Base-by-base conservation (phyloP, 1,140 invertebrate species). In the Drosophila punjabiensis region DNA sequence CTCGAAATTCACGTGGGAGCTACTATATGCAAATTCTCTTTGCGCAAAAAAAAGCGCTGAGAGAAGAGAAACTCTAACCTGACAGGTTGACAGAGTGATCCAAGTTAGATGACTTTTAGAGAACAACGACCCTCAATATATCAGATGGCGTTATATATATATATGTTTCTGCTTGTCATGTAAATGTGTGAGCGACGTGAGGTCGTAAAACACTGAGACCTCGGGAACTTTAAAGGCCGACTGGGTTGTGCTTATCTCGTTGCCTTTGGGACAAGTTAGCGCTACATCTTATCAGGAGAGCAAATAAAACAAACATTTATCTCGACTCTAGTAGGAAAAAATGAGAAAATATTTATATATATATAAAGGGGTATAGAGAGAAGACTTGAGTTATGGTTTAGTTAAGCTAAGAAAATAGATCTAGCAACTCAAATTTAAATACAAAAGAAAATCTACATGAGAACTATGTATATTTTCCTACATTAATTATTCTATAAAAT, bases 61-160 rank as follows among this genome's bases (percentile, higher is more conserved):
- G 64, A 41, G 24, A 35, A 32, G 24, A 32, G 20, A 58, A 71
- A 50, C 33, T 9, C 30, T 13, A 20, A 48, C 50, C 33, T 35
- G 63, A 53, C 37, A 47, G 39, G 45, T 50, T 47, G 50, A 52
- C 67, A 60, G 52, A 62, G 58, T 52, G 56, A 35, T 67, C 32
- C 10, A 37, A 35, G 67, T 50, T 73, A 50, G 69, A 50, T 48
- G 43, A 14, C 9, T 48, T n/a, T 69, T 24, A 33, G 35, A 62
- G 82, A 79, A 61, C 83, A 82, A 81, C 75, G 82, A 86, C 79
- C 82, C 82, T 86, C 56, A 47, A 30, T 58, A 58, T 58, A 58
- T 55, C 18, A 65, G 43, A 70, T 80, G 45, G 9, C 24, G 24
- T 53, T 50, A 28, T 24, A 48, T 14, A 47, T 14, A 41, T 62